phyloP scores from a whole-genome alignment of 2,888 invertebrate genomes.

The Sinotaia quadrata region DNA sequence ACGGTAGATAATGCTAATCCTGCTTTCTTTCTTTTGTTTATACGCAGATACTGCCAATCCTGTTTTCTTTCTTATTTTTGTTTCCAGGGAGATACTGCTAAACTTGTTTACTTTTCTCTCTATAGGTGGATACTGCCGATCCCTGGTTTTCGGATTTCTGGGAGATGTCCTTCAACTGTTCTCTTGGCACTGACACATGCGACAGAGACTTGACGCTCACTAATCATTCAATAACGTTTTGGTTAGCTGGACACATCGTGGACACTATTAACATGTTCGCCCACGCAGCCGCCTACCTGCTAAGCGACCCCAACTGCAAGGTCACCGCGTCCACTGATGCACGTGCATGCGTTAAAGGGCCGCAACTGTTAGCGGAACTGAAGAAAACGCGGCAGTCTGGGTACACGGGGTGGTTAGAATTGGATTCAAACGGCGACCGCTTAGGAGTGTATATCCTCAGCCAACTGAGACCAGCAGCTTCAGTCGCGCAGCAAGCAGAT shows the following conservation, averaged over 20 bases:
- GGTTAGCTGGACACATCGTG: not conserved
- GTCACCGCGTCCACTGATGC: slow-evolving; percentile 15
- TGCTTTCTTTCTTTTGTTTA: no score
- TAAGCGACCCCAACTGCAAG: slow-evolving; percentile 13
- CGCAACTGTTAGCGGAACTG: slow-evolving; percentile 21
- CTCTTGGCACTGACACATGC: slow-evolving; percentile 33
- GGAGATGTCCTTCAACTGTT: slow-evolving; percentile 52
- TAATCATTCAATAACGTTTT: no score
- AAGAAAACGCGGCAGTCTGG: slow-evolving; percentile 19
- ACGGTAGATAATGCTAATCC: no score
- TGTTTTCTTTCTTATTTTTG: no score
- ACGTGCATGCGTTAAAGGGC: slow-evolving; percentile 27
- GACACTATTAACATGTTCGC: slow-evolving; percentile 29
- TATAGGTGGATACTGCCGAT: no score
- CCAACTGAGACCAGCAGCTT: slow-evolving; percentile 10
- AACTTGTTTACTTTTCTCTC: no score
- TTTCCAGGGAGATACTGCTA: no score
- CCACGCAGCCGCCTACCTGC: slow-evolving; percentile 23
- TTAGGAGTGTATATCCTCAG: slow-evolving; percentile 17
- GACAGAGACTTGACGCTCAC: not conserved
- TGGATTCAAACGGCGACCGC: slow-evolving; percentile 24
- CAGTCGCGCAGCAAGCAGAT: no score
- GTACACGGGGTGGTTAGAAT: slow-evolving; percentile 18
- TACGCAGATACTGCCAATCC: no score
- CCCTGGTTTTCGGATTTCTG: slow-evolving; percentile 63